Base-by-base conservation (phyloP, 2,888 invertebrate genomes). In the Acleris holmiana region DNA sequence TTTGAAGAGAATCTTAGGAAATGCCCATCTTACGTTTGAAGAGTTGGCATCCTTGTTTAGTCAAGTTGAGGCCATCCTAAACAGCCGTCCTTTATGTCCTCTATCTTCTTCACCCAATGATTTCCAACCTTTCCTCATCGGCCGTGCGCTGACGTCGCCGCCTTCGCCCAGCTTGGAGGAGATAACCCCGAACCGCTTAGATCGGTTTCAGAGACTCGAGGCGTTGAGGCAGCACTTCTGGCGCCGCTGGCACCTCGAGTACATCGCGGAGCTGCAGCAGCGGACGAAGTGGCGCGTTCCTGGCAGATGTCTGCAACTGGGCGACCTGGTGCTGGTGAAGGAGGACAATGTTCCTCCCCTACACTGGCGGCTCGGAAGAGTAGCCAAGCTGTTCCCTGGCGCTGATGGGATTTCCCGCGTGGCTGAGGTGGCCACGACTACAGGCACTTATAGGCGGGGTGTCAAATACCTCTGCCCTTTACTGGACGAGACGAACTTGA, bases 201-300 rank as follows among this genome's bases (percentile, higher is more conserved):
- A 46, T 18, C 46, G 46, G 17, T 46, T 17, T 46, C 17, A 46
- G 18, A 13, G 46, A 4, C n/a, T 53, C 2, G 53, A 53, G 15
- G 13, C 10, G n/a, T 4, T 53, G 15, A 10, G 21, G 4, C 56
- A 56, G 15, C 29, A 21, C 15, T 56, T 56, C 21, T 56, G 56
- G 56, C 44, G 46, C 13, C 41, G 56, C 15, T 56, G 56, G 56
- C 19, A 41, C 23, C 10, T 56, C 10, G 56, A 56, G 15, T 56
- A 56, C 15, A 4, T 56, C 5, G 23, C 21, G 10, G 29, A 21
- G 41, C 40, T 56, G 4, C 56, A 56, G 25, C 25, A 25, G n/a
- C 18, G 46, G 13, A 10, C 7, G 0, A 56, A 56, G 21, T 56
- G 56, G 47, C 19, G 10, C 4, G 23, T 44, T 18, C 19, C 48